phyloP scores from a whole-genome alignment of 2,113 vertebrate genomes.

The Ranitomeya variabilis region DNA sequence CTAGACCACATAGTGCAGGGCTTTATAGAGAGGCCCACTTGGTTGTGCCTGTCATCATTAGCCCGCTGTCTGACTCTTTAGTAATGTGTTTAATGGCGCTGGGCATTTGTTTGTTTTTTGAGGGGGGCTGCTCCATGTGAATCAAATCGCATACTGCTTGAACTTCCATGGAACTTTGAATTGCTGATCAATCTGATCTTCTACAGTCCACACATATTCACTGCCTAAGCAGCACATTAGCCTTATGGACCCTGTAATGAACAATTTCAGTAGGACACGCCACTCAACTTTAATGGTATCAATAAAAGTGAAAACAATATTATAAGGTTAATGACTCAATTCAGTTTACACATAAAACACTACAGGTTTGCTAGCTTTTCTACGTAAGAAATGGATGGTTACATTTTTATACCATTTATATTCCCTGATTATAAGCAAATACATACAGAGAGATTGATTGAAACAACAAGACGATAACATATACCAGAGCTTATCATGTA shows the following conservation, averaged over 20 bases:
- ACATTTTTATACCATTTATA: slow-evolving; percentile 3
- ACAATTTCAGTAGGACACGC: background rate
- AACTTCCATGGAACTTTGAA: no score
- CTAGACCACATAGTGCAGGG: no score
- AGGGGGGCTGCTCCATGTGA: no score
- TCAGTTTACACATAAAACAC: background rate
- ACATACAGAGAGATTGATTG: slow-evolving; percentile 27
- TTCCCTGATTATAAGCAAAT: slow-evolving; percentile 3
- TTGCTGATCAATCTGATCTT: no score
- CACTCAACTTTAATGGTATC: background rate
- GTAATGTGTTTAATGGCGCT: no score
- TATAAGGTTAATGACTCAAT: background rate
- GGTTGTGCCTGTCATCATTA: no score
- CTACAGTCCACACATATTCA: background rate
- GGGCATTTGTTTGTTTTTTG: no score
- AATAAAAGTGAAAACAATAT: background rate
- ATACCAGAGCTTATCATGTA: background rate
- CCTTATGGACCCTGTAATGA: background rate
- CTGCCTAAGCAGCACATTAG: no score
- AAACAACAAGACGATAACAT: slow-evolving; percentile 26
- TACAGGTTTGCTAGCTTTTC: background rate
- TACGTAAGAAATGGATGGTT: background rate
- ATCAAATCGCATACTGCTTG: no score
- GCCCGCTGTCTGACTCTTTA: no score
- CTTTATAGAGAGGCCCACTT: no score